A percentile compares a stretch with the other conserved stretches of the same genome.
phyloP scores from a whole-genome alignment of 1,140 invertebrate genomes.

The Papilio polyxenes region DNA sequence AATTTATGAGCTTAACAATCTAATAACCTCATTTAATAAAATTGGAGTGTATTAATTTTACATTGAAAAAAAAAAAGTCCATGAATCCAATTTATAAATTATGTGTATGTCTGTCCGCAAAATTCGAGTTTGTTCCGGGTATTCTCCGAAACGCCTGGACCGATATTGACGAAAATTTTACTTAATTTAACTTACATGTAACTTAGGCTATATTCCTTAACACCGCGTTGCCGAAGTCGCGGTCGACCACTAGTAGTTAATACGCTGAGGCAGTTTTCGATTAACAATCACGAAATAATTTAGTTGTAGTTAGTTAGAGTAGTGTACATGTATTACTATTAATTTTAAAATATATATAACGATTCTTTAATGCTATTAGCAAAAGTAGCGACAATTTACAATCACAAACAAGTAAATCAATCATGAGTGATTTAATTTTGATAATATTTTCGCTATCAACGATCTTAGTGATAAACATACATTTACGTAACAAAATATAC shows the following conservation, averaged over 20 bases:
- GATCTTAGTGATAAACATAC: neutral
- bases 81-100: no score
- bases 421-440: neutral
- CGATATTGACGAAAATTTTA: no score
- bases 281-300: neutral
- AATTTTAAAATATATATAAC: neutral
- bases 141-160: no score
- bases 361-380: neutral
- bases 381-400: neutral
- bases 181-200: no score
- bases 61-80: no score
- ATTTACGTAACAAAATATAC: neutral
- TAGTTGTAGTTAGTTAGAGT: neutral
- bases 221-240: no score
- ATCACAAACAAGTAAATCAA: constrained; percentile 17
- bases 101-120: no score
- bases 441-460: neutral
- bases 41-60: no score
- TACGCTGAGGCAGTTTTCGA: neutral
- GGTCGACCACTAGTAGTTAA: neutral
- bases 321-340: neutral
- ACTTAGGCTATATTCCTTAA: no score
- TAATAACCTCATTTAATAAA: no score
- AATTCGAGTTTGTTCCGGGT: no score
- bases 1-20: constrained; percentile 18